Evolutionary conservation across 2,888 invertebrate species (phyloP), one percentile per base, ranked within the genome.

Genomic region (Autographa gamma): DNA sequence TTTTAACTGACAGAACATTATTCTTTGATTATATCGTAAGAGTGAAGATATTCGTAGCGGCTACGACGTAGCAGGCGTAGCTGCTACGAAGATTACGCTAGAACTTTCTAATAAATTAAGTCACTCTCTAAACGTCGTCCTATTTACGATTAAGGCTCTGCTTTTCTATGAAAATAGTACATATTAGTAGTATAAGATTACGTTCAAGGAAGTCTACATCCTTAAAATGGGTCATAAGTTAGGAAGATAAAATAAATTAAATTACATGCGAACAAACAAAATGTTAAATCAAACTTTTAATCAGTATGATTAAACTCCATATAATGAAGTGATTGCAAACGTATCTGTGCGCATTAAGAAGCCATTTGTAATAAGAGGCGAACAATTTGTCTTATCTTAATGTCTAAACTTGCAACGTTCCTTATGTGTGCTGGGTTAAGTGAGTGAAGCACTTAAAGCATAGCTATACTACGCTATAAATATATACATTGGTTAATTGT

Each of bases 371-470:
- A 92, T 90, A 86, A 84, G 85, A 82, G 84, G 86, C 81, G 83
- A 89, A 89, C 90, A 85, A 91, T 91, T 90, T 88, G 88, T 91
- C 90, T 91, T 93, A 93, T 93, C 93, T 92, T 92, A 92, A 93
- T 92, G 90, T 89, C 74, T 81, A 80, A 93, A 93, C 85, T 93
- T 92, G 84, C 85, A 71, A 83, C 78, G 76, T 80, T 77, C 79
- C 84, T 83, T 88, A 86, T 86, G 81, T 87, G 83, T 68, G 43
- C 63, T 34, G 31, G 58, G 59, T 70, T 38, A 60, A 25, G 52
- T 8, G 3, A 8, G 3, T 1, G 56, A 0, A 18, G 16, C 65
- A 74, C 25, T 13, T 8, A 2, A 32, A 74, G 77, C 71, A n/a
- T n/a, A n/a, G n/a, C n/a, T n/a, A n/a, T n/a, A n/a, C n/a, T 52